phyloP scores from a whole-genome alignment of 2,888 invertebrate genomes.

The Myopa tessellatipennis region DNA sequence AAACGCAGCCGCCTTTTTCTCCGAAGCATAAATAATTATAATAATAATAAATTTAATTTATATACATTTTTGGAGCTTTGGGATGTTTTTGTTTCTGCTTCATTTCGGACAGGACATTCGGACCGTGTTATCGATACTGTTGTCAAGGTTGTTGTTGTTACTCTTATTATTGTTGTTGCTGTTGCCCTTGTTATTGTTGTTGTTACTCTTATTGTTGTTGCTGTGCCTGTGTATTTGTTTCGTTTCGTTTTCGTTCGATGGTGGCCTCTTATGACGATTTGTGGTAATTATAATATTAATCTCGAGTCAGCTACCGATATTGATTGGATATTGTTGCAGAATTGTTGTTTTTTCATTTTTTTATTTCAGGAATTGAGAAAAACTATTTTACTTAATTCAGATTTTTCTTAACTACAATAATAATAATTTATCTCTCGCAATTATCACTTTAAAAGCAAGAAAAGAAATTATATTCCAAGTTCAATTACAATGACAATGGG shows the following conservation, averaged over 20 bases:
- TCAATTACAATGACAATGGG: no score
- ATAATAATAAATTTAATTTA: constrained; percentile 41
- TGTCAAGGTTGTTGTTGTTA: constrained; percentile 24
- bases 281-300: constrained; percentile 30
- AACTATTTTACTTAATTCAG: no score
- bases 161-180: background rate
- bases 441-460: no score
- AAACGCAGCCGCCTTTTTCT: background rate
- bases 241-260: background rate
- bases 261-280: constrained; percentile 14
- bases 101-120: background rate
- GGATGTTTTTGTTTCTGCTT: constrained; percentile 3
- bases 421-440: no score
- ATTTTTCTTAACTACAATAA: no score
- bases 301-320: constrained; percentile 16
- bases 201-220: background rate
- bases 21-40: constrained; percentile 22
- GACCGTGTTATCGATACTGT: constrained; percentile 40
- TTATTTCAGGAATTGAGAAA: no score
- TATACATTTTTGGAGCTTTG: constrained; percentile 28
- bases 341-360: background rate
- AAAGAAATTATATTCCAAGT: no score
- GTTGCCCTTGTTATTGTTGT: constrained; percentile 8
- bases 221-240: no score
- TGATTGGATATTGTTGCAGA: background rate